Conservation (phyloP, 2,888 invertebrate species). For the Polyommatus icarus region DNA sequence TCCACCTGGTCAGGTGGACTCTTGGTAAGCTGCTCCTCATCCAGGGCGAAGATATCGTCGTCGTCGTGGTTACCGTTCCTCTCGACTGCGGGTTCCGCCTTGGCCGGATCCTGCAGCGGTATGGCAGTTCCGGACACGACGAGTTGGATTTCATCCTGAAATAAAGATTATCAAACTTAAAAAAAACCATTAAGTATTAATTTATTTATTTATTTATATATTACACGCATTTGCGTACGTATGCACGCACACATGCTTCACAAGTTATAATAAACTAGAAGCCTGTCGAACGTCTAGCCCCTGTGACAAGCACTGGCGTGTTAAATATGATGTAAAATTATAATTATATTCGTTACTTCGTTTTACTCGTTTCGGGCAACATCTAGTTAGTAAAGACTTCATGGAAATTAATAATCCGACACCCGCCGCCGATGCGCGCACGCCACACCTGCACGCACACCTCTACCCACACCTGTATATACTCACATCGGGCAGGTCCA, state of each 20-base stretch:
- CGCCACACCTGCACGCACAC: slow-evolving; percentile 72
- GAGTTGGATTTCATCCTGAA: slow-evolving; percentile 84
- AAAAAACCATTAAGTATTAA: no score
- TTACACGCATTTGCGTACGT: no score
- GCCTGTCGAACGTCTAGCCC: no score
- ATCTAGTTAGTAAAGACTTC: no score
- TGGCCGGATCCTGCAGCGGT: slow-evolving; percentile 66
- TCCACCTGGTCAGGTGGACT: slow-evolving; percentile 47
- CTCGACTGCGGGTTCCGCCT: slow-evolving; percentile 48
- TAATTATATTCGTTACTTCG: no score
- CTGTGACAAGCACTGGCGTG: no score
- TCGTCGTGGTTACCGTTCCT: slow-evolving; percentile 77
- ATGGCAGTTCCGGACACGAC: slow-evolving; percentile 89
- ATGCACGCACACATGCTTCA: no score
- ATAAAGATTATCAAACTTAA: background rate
- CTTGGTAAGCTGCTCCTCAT: slow-evolving; percentile 83
- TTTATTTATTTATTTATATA: no score
- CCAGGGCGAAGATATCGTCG: slow-evolving; percentile 91
- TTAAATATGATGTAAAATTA: no score
- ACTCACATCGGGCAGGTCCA: slow-evolving; percentile 91
- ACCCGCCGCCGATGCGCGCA: slow-evolving; percentile 50
- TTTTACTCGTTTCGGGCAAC: no score
- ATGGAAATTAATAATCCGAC: no score
- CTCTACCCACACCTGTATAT: background rate
- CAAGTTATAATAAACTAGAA: no score